Evolutionary conservation across 2,113 vertebrate species (phyloP), one percentile per base, ranked within the genome.

Genomic region (Chaenocephalus aceratus): DNA sequence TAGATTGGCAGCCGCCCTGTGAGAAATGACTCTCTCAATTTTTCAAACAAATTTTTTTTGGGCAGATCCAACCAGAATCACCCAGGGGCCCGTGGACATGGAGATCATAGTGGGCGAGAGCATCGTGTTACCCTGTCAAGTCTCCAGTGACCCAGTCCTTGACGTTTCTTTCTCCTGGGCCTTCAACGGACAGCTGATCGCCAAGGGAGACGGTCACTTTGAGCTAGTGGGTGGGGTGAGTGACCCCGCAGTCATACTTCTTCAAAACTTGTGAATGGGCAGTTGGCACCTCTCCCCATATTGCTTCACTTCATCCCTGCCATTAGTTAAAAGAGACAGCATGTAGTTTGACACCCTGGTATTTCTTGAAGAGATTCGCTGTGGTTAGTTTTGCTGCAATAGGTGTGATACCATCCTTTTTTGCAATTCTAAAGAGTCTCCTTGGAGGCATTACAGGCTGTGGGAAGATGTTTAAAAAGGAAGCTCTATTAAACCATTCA

Each of bases 101-200:
- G 97, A 98, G 82, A 97, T 97, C 34, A 95, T 97, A 0, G 97
- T 98, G 2, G 97, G 97, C 10, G 97, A 98, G 86, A 99, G 97
- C 3, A 92, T 98, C 1, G 94, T 98, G 73, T 90, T 98, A 84
- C 97, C 96, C 7, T 98, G 97, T 88, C 97, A 98, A 92, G 96
- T 96, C 26, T 79, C 94, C 67, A 96, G 96, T 0, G 97, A 98
- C 82, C 96, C 97, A 0, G 86, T 96, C 6, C 93, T 99, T 77
- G 96, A 96, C 72, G 95, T 96, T 48, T 96, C 92, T 46, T 99
- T 98, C 90, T 96, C 96, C 45, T 98, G 97, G 97, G 97, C 97
- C 79, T 96, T 98, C 88, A 98, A 98, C 2, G 97, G 96, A n/a
- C 95, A 88, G 16, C 95, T 96, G 56, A 93, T 97, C 0, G 95